phyloP scores from a whole-genome alignment of 2,797 vertebrate genomes.

The Lophius americanus region DNA sequence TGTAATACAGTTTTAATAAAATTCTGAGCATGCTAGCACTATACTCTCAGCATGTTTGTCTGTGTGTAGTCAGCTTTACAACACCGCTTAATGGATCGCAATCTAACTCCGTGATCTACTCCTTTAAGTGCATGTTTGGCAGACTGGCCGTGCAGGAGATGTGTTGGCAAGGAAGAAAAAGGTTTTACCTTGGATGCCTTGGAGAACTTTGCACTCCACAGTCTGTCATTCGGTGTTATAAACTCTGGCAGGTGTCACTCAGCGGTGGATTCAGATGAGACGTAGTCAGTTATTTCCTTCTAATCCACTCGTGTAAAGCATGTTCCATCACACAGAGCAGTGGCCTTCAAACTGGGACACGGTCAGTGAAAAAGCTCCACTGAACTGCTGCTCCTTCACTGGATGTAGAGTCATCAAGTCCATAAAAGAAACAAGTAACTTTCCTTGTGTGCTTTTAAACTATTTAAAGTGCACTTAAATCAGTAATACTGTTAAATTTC shows the following conservation, averaged over 20 bases:
- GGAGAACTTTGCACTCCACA: background rate
- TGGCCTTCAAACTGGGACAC: conserved; percentile 2
- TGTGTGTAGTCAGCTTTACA: conserved; percentile 10
- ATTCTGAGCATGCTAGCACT: conserved; percentile 21
- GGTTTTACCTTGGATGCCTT: conserved; percentile 55
- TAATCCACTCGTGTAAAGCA: conserved; percentile 32
- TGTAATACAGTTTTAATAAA: conserved; percentile 1
- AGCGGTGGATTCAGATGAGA: conserved; percentile 19
- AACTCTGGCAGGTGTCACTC: conserved; percentile 24
- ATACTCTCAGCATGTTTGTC: background rate
- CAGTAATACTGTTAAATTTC: conserved; percentile 58
- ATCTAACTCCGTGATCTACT: conserved; percentile 24
- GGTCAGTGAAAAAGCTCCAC: conserved; percentile 20
- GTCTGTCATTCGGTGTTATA: conserved; percentile 21
- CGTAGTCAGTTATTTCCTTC: conserved; percentile 29
- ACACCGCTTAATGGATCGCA: background rate
- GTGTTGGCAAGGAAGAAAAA: conserved; percentile 31
- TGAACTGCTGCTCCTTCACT: conserved; percentile 4
- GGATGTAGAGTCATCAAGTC: background rate
- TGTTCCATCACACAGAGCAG: conserved; percentile 38
- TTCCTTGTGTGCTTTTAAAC: conserved; percentile 32
- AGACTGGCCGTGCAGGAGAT: conserved; percentile 37
- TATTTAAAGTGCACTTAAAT: conserved; percentile 58
- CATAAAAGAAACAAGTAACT: conserved; percentile 14
- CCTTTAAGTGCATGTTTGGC: conserved; percentile 59